Conservation (phyloP, 2,113 vertebrate species). For the Atherinomorus stipes region DNA sequence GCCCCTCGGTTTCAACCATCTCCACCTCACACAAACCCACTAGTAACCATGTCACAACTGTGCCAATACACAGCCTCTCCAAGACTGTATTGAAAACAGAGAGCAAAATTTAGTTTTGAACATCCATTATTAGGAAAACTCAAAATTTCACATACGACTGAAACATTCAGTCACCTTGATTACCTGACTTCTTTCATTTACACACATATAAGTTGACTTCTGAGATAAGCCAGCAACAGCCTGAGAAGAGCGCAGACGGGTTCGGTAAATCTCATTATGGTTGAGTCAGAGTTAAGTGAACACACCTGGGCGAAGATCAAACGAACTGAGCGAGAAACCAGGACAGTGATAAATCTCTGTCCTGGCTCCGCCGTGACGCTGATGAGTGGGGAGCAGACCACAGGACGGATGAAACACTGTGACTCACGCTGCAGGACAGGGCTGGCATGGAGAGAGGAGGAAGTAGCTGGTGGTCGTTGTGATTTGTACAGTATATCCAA, state of each 20-base stretch:
- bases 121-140: slow-evolving; percentile 10
- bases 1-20: slow-evolving; percentile 43
- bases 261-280: slow-evolving; percentile 60
- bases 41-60: slow-evolving; percentile 29
- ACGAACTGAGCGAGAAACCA: slow-evolving; percentile 49
- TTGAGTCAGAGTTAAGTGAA: slow-evolving; percentile 74
- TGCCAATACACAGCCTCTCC: slow-evolving; percentile 18
- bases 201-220: slow-evolving; percentile 27
- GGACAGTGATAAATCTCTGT: slow-evolving; percentile 65
- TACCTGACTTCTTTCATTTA: slow-evolving; percentile 21
- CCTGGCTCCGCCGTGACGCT: slow-evolving; percentile 61
- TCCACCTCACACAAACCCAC: slow-evolving; percentile 25
- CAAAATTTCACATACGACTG: not conserved
- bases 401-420: slow-evolving; percentile 53
- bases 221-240: slow-evolving; percentile 30
- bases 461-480: slow-evolving; percentile 46
- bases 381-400: slow-evolving; percentile 61
- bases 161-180: slow-evolving; percentile 13
- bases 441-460: slow-evolving; percentile 40
- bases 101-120: not conserved
- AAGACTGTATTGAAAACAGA: too few relatives aligned
- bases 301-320: slow-evolving; percentile 77
- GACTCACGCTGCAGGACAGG: slow-evolving; percentile 68
- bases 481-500: slow-evolving; percentile 27
- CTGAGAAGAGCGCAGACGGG: slow-evolving; percentile 26